Evolutionary conservation across 35 echinoderm and acorn worm species (phyloP).

Genomic region (Nesometra sesokonis): DNA sequence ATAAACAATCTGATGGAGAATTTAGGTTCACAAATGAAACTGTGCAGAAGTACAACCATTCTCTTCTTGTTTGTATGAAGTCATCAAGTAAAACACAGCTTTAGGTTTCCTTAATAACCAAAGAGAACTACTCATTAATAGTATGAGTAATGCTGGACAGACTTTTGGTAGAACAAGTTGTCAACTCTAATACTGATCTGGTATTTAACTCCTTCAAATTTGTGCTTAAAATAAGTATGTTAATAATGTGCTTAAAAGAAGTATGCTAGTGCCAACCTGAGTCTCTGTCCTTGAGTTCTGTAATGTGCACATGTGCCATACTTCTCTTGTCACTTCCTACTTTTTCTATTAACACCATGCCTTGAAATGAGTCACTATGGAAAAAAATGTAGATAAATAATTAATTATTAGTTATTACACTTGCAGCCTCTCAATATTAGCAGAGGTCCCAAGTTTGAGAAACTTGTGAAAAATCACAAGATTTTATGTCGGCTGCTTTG

Average conservation of each 20-base stretch:
- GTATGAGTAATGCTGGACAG: too few relatives aligned
- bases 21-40: too few relatives aligned
- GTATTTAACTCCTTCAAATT: background rate
- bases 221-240: too few relatives aligned
- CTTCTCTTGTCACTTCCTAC: constrained; percentile 77
- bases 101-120: too few relatives aligned
- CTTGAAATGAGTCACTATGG: constrained; percentile 40
- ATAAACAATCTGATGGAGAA: too few relatives aligned
- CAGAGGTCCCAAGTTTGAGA: too few relatives aligned
- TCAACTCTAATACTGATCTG: background rate
- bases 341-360: constrained; percentile 50
- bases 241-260: too few relatives aligned
- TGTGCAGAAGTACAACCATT: too few relatives aligned
- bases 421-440: background rate
- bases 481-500: too few relatives aligned
- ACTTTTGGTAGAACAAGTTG: background rate
- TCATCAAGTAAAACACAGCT: too few relatives aligned
- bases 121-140: too few relatives aligned
- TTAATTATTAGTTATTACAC: background rate
- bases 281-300: constrained; percentile 89
- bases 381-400: background rate
- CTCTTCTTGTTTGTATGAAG: too few relatives aligned
- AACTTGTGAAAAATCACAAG: background rate
- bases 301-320: constrained; percentile 70
- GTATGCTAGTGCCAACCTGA: constrained; percentile 32